phyloP scores from a whole-genome alignment of 2,113 vertebrate genomes.

The Chloebia gouldiae region DNA sequence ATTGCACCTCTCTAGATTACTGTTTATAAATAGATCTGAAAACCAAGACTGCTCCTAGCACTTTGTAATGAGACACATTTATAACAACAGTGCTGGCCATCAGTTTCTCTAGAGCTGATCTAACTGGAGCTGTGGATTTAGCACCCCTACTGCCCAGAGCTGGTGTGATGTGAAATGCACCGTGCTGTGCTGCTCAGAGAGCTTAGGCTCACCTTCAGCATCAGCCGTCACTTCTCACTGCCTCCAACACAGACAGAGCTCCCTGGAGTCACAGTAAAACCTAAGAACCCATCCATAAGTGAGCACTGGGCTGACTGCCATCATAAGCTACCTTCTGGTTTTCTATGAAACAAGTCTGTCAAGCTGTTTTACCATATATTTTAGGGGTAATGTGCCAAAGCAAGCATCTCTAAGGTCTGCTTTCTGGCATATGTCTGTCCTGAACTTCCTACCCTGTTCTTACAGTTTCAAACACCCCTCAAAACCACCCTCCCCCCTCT shows the following conservation, averaged over 20 bases:
- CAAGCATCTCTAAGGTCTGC: neutral
- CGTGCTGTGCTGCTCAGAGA: fast-evolving
- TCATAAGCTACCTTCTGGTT: neutral
- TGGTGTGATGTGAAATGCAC: neutral
- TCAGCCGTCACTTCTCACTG: fast-evolving
- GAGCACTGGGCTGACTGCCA: fast-evolving
- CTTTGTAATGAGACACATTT: neutral
- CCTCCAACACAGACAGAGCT: neutral
- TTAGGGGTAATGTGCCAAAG: neutral
- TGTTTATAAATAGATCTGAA: neutral
- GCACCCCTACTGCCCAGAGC: neutral
- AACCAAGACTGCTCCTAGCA: neutral
- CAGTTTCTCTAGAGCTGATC: neutral
- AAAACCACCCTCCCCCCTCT: neutral
- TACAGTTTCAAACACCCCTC: neutral
- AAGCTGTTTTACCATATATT: neutral
- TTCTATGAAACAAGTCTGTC: neutral
- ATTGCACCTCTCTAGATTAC: neutral
- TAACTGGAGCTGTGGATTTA: neutral
- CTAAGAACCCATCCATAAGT: fast-evolving
- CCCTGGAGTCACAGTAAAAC: neutral
- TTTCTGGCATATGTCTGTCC: neutral
- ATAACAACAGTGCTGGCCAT: neutral
- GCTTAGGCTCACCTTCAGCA: neutral
- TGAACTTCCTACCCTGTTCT: neutral